Evolutionary conservation across 2,888 invertebrate genomes (phyloP), one percentile per base, ranked within the genome.

Genomic region (Eutolmus rufibarbis): DNA sequence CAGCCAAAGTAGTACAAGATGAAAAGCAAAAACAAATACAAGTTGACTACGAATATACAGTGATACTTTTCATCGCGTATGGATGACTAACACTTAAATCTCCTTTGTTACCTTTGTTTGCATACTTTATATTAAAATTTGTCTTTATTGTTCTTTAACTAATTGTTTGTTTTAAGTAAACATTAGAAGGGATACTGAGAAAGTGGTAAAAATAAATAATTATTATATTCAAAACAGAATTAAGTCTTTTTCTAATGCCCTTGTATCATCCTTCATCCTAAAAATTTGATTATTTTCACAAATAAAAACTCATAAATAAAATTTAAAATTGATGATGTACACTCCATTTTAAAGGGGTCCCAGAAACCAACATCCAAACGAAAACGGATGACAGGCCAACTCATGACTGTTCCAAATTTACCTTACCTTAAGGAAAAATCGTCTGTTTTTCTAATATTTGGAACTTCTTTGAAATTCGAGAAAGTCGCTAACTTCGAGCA

Each of bases 81-180:
- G 66, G 82, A 84, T 66, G 37, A 37, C 40, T 84, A 84, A 43
- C 34, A 84, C 28, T 84, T 19, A 57, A 84, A 84, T 84, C 34
- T 84, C 82, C 16, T 84, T 84, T 84, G 82, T 84, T 84, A 84
- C 82, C 66, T 84, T 84, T 66, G 46, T 84, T 84, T 84, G 40
- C 40, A 66, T 37, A 66, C 37, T 84, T 37, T 84, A 37, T 31
- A 23, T 28, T 81, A 31, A 40, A 57, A 84, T 34, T 37, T 66
- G 66, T 84, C 19, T 84, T 84, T 40, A 66, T 84, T 46, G 78
- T 78, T 79, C 51, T 84, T 51, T 23, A 57, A 23, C 57, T 34
- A 66, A 81, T 81, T 81, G 51, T 81, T 81, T 81, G 43, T 56
- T 56, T 81, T 81, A 81, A 31, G 28, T 81, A 56, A 31, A 31